A percentile compares a stretch with the other conserved stretches of the same genome.
Evolutionary conservation across 2,797 vertebrate genomes (phyloP).

Genomic region (Lacerta bilineata): DNA sequence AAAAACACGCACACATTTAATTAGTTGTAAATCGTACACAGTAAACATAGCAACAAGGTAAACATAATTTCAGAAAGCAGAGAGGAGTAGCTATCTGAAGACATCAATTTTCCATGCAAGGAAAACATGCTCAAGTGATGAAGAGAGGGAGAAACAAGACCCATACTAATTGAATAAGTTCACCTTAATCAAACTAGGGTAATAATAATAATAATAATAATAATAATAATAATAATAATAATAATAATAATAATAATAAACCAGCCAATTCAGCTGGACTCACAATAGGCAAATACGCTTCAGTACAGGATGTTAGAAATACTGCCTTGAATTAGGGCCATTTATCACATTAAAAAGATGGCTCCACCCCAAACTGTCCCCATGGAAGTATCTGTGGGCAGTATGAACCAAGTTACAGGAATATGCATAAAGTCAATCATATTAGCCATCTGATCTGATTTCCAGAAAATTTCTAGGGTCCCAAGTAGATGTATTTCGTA

Average conservation of each 20-base stretch:
- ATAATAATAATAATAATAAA: background rate
- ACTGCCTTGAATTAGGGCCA: background rate
- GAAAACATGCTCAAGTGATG: background rate
- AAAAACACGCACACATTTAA: conserved; percentile 40
- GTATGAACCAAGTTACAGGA: background rate
- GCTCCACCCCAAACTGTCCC: background rate
- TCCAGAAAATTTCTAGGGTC: background rate
- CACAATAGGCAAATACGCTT: background rate
- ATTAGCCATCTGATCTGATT: background rate
- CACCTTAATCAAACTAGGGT: background rate
- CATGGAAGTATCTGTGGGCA: background rate
- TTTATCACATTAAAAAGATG: background rate
- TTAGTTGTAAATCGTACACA: too few species aligned
- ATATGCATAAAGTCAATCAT: background rate
- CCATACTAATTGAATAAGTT: background rate
- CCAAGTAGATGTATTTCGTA: too few species aligned
- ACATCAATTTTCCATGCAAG: background rate
- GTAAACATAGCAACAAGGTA: conserved; percentile 34
- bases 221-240: too few species aligned
- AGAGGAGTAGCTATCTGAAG: background rate
- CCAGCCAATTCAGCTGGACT: background rate
- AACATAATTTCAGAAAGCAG: conserved; percentile 28
- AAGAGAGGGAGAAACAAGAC: background rate
- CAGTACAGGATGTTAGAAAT: background rate
- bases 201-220: too few species aligned